phyloP scores from a whole-genome alignment of 2,113 vertebrate genomes.

The Pagrus major region DNA sequence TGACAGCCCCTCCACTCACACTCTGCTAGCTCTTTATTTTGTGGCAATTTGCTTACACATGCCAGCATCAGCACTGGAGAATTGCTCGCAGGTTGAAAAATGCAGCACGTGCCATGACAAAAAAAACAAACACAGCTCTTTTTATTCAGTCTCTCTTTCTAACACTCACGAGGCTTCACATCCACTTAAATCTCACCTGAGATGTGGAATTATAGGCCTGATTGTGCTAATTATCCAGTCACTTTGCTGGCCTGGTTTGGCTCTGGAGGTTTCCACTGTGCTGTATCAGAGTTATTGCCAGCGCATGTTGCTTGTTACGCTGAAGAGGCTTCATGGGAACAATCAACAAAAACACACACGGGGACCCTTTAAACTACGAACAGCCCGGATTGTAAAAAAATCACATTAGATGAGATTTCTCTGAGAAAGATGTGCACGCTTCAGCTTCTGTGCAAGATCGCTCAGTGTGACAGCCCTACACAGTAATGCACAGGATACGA shows the following conservation, averaged over 20 bases:
- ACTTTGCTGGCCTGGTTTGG: conserved; percentile 44
- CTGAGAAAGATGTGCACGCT: conserved; percentile 18
- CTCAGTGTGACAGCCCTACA: conserved; percentile 18
- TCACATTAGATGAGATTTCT: conserved; percentile 28
- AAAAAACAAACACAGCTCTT: conserved; percentile 23
- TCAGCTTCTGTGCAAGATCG: background rate
- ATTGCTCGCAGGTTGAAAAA: background rate
- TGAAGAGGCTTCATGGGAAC: conserved; percentile 55
- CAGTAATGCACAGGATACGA: background rate
- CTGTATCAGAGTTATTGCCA: conserved; percentile 39
- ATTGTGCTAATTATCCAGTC: conserved; percentile 68
- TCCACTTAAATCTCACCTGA: conserved; percentile 53
- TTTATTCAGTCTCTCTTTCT: conserved; percentile 9
- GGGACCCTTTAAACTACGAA: conserved; percentile 41
- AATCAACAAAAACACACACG: conserved; percentile 34
- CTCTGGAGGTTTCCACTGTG: conserved; percentile 38
- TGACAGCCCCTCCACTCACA: background rate
- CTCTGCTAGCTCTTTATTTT: background rate
- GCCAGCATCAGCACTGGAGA: conserved; percentile 15
- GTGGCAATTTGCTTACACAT: background rate
- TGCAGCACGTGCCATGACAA: conserved; percentile 1
- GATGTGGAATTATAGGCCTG: conserved; percentile 54
- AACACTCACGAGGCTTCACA: conserved; percentile 55
- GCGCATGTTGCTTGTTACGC: conserved; percentile 33
- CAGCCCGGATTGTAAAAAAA: conserved; percentile 28